Evolutionary conservation across 2,888 invertebrate species (phyloP).

Genomic region (Stenodera caucasica): DNA sequence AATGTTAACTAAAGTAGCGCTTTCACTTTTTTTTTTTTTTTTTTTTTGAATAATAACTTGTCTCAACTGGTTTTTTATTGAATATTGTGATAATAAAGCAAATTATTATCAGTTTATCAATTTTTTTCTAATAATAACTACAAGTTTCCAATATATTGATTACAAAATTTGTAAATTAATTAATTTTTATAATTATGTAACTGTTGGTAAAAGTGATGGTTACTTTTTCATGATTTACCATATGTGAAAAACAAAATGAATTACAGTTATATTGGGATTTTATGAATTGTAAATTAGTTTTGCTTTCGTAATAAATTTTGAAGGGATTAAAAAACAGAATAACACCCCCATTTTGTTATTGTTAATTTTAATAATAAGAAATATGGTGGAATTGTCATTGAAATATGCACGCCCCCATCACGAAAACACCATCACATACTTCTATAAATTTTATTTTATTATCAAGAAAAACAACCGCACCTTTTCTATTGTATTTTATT

Average conservation of each 20-base stretch:
- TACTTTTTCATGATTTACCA: neutral
- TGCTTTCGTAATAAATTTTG: neutral
- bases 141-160: neutral
- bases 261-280: neutral
- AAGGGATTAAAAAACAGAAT: neutral
- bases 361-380: slow-evolving; percentile 23
- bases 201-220: slow-evolving; percentile 5
- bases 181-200: neutral
- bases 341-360: neutral
- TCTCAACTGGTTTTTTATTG: too few relatives aligned
- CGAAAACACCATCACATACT: slow-evolving; percentile 36
- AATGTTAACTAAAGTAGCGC: neutral
- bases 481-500: slow-evolving; percentile 37
- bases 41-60: too few relatives aligned
- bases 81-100: too few relatives aligned
- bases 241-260: neutral
- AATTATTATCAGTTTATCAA: neutral
- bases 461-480: slow-evolving; percentile 31
- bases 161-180: slow-evolving; percentile 1
- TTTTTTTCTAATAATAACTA: neutral
- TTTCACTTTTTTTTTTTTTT: slow-evolving; percentile 6
- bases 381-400: slow-evolving; percentile 34
- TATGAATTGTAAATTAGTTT: slow-evolving; percentile 2
- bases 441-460: slow-evolving; percentile 17
- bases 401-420: slow-evolving; percentile 37